Base-by-base conservation (phyloP, 2,888 invertebrate genomes). In the Mylabris sibirica region DNA sequence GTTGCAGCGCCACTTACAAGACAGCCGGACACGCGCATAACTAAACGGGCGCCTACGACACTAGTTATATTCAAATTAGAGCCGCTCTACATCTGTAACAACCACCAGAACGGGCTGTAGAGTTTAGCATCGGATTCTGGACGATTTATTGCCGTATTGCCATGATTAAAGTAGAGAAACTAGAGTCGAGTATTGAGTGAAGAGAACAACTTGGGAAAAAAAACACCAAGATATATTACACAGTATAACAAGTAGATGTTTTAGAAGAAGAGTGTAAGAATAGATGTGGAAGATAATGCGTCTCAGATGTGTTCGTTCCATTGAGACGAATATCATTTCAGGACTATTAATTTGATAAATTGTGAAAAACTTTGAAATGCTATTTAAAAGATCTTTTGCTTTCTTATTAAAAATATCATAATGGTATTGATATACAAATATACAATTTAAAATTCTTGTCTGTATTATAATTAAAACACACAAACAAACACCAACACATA, bases 31-130 rank as follows among this genome's bases (percentile, higher is more conserved):
- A 80, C 79, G 80, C 74, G 79, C 79, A 80, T 80, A 81, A 80
- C 80, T 80, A 80, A 80, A 74, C 75, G 74, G 78, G 80, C 80
- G 80, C 82, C 81, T 80, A 80, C 81, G 79, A 79, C 78, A 79
- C 79, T 78, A 78, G 79, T 81, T 80, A 77, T 80, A 81, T 81
- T 81, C 80, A 82, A 81, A 82, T 82, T 81, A 81, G 78, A 72
- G 75, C 74, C 72, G 74, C 74, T 72, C 74, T 78, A 80, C 81
- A 81, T 77, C 78, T 80, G 81, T 81, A 78, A 74, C 73, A 76
- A 78, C 77, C 78, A 79, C 79, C 35, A 64, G 60, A 60, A 53
- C 49, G 22, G 20, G 49, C 49, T 53, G 49, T 53, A 53, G 22
- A 53, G 22, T 53, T 53, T 53, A 53, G 49, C 49, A 53, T 53